A percentile compares a stretch with the other conserved stretches of the same genome.
phyloP scores from a whole-genome alignment of 2,888 invertebrate species.

The Melinaea marsaeus region DNA sequence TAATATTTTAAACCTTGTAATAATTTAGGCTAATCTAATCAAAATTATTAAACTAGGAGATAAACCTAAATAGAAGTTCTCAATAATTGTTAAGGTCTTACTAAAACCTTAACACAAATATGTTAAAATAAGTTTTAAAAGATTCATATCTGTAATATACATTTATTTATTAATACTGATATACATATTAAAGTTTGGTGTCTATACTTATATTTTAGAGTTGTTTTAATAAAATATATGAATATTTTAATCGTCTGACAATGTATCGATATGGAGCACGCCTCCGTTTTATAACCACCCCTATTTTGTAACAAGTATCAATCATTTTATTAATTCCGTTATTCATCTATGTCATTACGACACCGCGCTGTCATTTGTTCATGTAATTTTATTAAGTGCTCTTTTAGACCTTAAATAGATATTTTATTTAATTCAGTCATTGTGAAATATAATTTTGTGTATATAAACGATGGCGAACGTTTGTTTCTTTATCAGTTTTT shows the following conservation, averaged over 20 bases:
- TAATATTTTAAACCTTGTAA: too few species aligned
- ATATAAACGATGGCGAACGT: too few species aligned
- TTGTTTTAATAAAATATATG: not conserved
- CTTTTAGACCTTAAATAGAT: constrained; percentile 47
- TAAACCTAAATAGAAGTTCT: too few species aligned
- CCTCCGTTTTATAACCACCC: constrained; percentile 31
- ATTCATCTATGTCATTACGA: constrained; percentile 63
- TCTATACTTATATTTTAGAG: not conserved
- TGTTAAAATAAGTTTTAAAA: too few species aligned
- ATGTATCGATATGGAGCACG: constrained; percentile 28
- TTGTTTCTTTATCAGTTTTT: too few species aligned
- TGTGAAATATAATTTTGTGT: not conserved
- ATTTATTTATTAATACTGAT: too few species aligned
- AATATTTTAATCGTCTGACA: not conserved
- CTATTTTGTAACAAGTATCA: constrained; percentile 54
- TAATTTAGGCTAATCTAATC: too few species aligned
- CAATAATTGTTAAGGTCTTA: too few species aligned
- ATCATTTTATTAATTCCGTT: constrained; percentile 68
- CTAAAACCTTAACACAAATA: too few species aligned
- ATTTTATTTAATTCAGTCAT: constrained; percentile 31
- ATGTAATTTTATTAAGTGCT: constrained; percentile 68
- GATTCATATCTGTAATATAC: too few species aligned
- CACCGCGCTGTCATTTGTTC: constrained; percentile 62
- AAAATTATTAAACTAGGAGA: too few species aligned
- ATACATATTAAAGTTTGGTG: too few species aligned